Evolutionary conservation across 2,797 vertebrate genomes (phyloP).

Genomic region (Malurus leucopterus): DNA sequence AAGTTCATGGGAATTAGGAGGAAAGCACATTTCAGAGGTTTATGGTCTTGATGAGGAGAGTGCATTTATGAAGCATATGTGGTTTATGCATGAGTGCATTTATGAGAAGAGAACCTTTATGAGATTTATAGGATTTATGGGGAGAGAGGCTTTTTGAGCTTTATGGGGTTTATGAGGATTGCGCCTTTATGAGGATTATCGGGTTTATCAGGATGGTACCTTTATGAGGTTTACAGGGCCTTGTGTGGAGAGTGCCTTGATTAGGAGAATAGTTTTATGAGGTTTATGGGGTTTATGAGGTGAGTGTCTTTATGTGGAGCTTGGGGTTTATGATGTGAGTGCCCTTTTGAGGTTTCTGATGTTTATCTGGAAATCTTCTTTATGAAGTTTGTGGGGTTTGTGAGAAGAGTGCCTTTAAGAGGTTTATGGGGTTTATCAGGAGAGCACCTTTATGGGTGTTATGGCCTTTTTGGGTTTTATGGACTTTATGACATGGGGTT

Average conservation of each 20-base stretch:
- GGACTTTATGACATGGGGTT: not conserved
- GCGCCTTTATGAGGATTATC: accelerated
- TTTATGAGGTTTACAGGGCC: not conserved
- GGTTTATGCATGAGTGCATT: not conserved
- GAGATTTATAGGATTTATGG: not conserved
- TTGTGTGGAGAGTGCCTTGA: not conserved
- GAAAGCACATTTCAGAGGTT: not conserved
- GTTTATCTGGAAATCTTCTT: not conserved
- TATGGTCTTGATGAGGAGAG: not conserved
- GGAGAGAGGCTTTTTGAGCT: not conserved
- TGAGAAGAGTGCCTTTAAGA: not conserved
- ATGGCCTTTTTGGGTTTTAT: not conserved
- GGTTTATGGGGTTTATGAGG: not conserved
- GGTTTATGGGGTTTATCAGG: not conserved
- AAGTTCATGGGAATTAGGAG: not conserved
- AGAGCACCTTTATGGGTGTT: not conserved
- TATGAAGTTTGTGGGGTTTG: too few species aligned
- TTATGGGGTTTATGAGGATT: not conserved
- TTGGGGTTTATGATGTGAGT: not conserved
- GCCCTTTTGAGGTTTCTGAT: not conserved
- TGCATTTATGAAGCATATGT: not conserved
- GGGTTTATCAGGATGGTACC: not conserved
- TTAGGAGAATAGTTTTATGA: not conserved
- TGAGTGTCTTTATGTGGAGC: not conserved
- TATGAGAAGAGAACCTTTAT: not conserved